Conservation (phyloP, 2,113 vertebrate species). For the Hemicordylus capensis region DNA sequence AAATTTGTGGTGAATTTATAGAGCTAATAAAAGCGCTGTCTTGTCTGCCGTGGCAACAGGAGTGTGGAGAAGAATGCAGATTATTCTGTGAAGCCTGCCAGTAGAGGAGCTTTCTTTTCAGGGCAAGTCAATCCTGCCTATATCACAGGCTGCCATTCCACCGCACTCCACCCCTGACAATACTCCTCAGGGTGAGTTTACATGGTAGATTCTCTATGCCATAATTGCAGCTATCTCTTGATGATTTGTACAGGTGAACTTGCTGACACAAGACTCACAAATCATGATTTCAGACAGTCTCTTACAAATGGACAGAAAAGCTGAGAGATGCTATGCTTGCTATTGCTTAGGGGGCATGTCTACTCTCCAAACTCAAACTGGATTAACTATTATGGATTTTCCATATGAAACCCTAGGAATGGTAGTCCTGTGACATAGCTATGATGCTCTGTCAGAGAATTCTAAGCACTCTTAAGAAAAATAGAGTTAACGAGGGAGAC, state of each 20-base stretch:
- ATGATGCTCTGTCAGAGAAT: neutral
- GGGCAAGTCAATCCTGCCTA: neutral
- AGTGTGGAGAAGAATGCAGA: neutral
- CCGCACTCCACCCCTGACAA: neutral
- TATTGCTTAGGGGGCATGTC: neutral
- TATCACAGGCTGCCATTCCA: neutral
- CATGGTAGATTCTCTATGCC: neutral
- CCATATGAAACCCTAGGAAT: neutral
- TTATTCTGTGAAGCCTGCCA: neutral
- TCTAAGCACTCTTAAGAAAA: neutral
- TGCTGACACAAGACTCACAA: neutral
- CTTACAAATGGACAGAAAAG: neutral
- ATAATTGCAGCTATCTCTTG: neutral
- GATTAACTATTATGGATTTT: neutral
- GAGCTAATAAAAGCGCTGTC: neutral
- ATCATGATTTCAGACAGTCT: neutral
- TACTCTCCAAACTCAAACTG: neutral
- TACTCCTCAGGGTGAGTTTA: neutral
- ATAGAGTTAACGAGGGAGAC: neutral
- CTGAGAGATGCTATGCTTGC: neutral
- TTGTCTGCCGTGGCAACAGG: neutral
- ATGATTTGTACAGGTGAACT: neutral
- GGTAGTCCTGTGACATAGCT: neutral
- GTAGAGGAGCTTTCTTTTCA: neutral
- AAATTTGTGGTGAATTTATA: neutral